These are phyloP conservation scores for Xiphophorus hellerii DNA, from an alignment of 2,113 vertebrate species.

Conservation along the genomic window DNA sequence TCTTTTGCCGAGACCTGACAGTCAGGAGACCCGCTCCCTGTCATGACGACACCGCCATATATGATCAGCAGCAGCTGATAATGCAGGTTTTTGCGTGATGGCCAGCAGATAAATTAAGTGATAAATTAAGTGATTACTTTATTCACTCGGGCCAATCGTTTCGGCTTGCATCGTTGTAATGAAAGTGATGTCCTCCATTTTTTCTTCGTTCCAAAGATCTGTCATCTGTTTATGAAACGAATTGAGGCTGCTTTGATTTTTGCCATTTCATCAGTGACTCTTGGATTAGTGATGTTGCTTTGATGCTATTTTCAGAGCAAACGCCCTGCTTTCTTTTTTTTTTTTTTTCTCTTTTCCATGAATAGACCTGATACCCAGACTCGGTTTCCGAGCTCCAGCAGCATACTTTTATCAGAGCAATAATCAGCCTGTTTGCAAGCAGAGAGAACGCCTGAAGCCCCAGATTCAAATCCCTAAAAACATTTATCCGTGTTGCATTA, in stretches of 20 bases:
- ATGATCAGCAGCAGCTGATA: constrained; percentile 18
- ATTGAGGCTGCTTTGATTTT: constrained; percentile 41
- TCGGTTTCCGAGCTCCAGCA: constrained; percentile 5
- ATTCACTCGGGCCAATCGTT: constrained; percentile 42
- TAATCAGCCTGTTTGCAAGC: constrained; percentile 34
- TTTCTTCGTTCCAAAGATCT: constrained; percentile 46
- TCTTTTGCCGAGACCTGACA: constrained; percentile 22
- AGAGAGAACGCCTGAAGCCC: constrained; percentile 8
- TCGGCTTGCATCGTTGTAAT: constrained; percentile 45
- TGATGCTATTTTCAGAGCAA: constrained; percentile 43
- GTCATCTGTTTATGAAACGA: constrained; percentile 42
- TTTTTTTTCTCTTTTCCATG: constrained; percentile 1
- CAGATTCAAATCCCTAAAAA: constrained; percentile 3
- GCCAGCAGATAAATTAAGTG: constrained; percentile 15
- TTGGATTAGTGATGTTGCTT: constrained; percentile 31
- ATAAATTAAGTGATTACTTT: constrained; percentile 29
- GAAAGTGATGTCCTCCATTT: constrained; percentile 56
- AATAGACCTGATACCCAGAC: constrained; percentile 27
- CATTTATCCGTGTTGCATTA: constrained; percentile 7
- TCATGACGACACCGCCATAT: constrained; percentile 24
- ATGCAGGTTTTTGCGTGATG: constrained; percentile 26
- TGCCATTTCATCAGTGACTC: constrained; percentile 27
- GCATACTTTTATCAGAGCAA: constrained; percentile 17
- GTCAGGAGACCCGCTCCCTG: constrained; percentile 9
- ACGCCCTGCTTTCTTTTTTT: constrained; percentile 16